A percentile compares a stretch with the other conserved stretches of the same genome.
phyloP scores from a whole-genome alignment of 2,113 vertebrate genomes.

The Prochilodus magdalenae region DNA sequence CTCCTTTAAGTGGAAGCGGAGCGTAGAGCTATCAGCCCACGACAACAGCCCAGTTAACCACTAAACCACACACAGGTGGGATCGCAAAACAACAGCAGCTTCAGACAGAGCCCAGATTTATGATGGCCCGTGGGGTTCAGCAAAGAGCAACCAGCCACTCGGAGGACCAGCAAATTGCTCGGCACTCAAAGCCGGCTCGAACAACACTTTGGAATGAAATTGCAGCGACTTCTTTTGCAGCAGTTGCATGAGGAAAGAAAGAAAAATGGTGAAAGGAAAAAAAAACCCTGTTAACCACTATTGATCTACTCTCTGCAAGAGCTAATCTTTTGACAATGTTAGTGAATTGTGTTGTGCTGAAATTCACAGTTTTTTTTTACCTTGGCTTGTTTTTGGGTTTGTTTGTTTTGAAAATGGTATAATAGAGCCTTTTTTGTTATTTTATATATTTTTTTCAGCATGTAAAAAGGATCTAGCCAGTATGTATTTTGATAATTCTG shows the following conservation, averaged over 20 bases:
- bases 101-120: constrained; percentile 80
- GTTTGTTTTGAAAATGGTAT: background rate
- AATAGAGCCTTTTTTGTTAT: background rate
- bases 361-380: background rate
- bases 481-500: background rate
- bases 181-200: constrained; percentile 72
- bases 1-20: constrained; percentile 67
- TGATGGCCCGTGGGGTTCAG: constrained; percentile 72
- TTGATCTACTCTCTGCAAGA: constrained; percentile 70
- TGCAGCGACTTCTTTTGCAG: constrained; percentile 70
- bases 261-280: constrained; percentile 46
- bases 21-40: constrained; percentile 70
- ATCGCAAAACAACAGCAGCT: constrained; percentile 78
- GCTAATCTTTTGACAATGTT: constrained; percentile 24
- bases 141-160: constrained; percentile 72
- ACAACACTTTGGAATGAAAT: constrained; percentile 74
- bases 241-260: constrained; percentile 55
- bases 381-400: background rate
- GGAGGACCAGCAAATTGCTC: constrained; percentile 77
- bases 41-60: constrained; percentile 77
- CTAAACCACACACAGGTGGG: constrained; percentile 82
- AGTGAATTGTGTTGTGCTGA: background rate
- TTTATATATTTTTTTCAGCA: background rate
- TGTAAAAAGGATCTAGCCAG: background rate
- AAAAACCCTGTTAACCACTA: constrained; percentile 69